Evolutionary conservation across 2,113 vertebrate genomes (phyloP).

Genomic region (Macquaria australasica): DNA sequence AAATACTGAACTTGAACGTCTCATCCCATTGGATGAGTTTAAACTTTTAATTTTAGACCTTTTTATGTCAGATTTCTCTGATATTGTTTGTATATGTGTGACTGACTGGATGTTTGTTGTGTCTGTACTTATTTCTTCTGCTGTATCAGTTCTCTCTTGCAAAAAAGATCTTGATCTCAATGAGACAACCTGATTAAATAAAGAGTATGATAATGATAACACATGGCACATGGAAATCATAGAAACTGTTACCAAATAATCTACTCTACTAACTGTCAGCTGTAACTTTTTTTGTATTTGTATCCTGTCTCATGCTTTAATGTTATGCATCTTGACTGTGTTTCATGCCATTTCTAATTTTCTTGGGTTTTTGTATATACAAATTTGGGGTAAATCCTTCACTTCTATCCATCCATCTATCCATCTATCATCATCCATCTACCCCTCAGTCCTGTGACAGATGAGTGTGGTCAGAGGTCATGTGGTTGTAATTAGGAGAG

Average conservation of each 20-base stretch:
- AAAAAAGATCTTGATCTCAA: not conserved
- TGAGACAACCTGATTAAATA: too few species aligned
- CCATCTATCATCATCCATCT: too few species aligned
- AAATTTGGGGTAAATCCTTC: not conserved
- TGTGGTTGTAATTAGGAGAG: constrained; percentile 67
- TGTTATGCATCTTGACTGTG: not conserved
- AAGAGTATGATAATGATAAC: not conserved
- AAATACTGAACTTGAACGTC: not conserved
- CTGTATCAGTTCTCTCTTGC: not conserved
- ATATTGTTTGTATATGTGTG: not conserved
- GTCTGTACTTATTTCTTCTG: not conserved
- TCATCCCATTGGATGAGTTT: not conserved
- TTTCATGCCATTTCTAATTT: not conserved
- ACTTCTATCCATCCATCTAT: constrained; percentile 24
- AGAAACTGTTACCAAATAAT: not conserved
- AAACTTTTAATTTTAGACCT: not conserved
- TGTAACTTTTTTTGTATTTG: not conserved
- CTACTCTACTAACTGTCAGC: not conserved
- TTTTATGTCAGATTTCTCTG: too few species aligned
- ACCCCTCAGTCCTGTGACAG: constrained; percentile 34
- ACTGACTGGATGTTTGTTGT: too few species aligned
- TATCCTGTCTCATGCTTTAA: not conserved
- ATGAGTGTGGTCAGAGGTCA: constrained; percentile 62
- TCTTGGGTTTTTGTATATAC: not conserved
- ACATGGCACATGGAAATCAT: not conserved